Evolutionary conservation across 2,888 invertebrate genomes (phyloP).

Genomic region (Malachius bipustulatus): DNA sequence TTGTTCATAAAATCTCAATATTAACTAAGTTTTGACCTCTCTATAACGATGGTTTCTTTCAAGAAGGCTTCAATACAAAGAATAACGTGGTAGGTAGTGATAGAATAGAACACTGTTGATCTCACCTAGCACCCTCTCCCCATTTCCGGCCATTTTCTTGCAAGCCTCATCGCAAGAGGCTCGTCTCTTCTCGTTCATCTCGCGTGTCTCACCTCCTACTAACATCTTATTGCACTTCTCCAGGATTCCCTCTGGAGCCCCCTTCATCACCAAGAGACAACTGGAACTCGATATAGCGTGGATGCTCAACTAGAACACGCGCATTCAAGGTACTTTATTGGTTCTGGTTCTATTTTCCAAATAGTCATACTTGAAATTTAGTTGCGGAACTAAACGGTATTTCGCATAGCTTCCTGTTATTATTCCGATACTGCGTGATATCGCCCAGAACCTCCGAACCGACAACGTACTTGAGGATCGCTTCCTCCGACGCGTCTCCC

Average conservation of each 20-base stretch:
- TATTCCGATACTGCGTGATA: conserved; percentile 27
- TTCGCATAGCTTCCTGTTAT: conserved; percentile 43
- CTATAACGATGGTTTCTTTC: too few species aligned
- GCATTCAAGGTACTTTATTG: too few species aligned
- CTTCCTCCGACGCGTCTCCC: conserved; percentile 55
- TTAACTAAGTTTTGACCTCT: too few species aligned
- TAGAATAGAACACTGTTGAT: too few species aligned
- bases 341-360: too few species aligned
- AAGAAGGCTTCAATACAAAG: too few species aligned
- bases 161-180: conserved; percentile 52
- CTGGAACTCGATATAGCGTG: conserved; percentile 42
- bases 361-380: conserved; percentile 52
- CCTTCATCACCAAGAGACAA: conserved; percentile 55
- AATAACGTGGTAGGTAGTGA: too few species aligned
- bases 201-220: conserved; percentile 40
- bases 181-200: conserved; percentile 40
- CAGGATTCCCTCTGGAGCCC: conserved; percentile 55
- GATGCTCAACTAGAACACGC: conserved; percentile 41
- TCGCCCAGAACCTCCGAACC: conserved; percentile 31
- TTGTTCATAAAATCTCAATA: too few species aligned
- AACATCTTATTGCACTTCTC: conserved; percentile 50
- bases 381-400: conserved; percentile 52
- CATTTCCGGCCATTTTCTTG: conserved; percentile 57
- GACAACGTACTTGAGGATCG: conserved; percentile 51
- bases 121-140: conserved; percentile 72